Base-by-base conservation (phyloP, 2,888 invertebrate genomes). In the Drosophila bunnanda region DNA sequence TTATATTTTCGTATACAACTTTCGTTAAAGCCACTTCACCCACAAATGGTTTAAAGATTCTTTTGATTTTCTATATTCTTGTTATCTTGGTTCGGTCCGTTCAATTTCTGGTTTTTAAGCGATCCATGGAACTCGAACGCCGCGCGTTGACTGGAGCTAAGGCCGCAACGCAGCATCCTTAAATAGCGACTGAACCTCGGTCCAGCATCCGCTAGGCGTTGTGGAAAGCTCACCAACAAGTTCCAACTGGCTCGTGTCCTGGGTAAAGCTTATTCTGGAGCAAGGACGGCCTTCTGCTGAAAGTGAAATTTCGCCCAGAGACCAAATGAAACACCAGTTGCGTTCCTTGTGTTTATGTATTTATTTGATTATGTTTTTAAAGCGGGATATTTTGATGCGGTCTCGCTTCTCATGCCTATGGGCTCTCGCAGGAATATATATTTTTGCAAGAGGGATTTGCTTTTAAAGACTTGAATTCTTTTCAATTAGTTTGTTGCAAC, bases 161-260 rank as follows among this genome's bases (percentile, higher is more conserved):
- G 84, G 77, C 80, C 83, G 82, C 78, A 85, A 84, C 88, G 90
- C 91, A 91, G 87, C 91, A 91, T 91, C 91, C 88, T 91, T 91
- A 90, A 91, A 91, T 91, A 91, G 80, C 75, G 74, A 71, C 60
- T 48, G 64, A 61, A 46, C 48, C 62, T 44, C 30, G 67, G 62
- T 43, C 75, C 78, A 60, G 75, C 78, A 75, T 60, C 60, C 75
- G 39, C 20, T 44, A 28, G 15, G 30, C 25, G 41, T 66, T 52
- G 41, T 46, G 32, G 41, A 64, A 64, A 39, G 38, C 66, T n/a
- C 50, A 50, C 32, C 69, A 46, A 38, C 25, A 34, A 54, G 69
- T 54, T 41, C 25, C 17, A 15, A 20, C 10, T 17, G 66, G 66
- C 69, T 53, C 13, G 66, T 54, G 66, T 66, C 66, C 66, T 69